Conservation (phyloP, 2,888 invertebrate species). For the Agelastica alni region DNA sequence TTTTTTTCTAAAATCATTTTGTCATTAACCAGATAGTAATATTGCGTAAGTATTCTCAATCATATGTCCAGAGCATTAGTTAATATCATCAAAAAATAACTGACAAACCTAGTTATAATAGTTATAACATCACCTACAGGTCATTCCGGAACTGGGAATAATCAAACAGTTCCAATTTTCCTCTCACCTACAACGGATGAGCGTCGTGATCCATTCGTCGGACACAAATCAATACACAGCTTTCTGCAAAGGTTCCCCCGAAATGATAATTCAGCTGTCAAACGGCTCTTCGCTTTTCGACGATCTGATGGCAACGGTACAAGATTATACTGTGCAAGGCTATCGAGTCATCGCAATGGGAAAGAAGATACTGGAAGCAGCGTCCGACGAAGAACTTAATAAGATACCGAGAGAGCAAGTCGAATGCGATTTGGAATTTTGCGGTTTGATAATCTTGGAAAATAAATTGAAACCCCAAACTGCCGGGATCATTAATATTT, state of each 20-base stretch:
- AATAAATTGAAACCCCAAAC: constrained; percentile 92
- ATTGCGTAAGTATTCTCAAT: too few species aligned
- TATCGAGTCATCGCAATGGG: constrained; percentile 90
- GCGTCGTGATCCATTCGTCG: constrained; percentile 75
- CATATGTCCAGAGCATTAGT: too few species aligned
- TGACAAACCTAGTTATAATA: too few species aligned
- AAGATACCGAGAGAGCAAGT: constrained; percentile 74
- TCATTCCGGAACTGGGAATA: constrained; percentile 57
- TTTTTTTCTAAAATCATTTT: too few species aligned
- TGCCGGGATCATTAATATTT: constrained; percentile 72
- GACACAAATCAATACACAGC: constrained; percentile 75
- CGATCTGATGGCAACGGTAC: constrained; percentile 73
- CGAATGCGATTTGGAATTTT: constrained; percentile 80
- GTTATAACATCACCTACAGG: too few species aligned
- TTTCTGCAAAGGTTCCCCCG: constrained; percentile 92
- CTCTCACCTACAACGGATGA: constrained; percentile 86
- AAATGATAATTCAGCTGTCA: constrained; percentile 82
- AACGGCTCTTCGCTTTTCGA: constrained; percentile 73
- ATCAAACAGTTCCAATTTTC: constrained; percentile 77
- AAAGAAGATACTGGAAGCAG: constrained; percentile 65
- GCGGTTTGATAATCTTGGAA: constrained; percentile 91
- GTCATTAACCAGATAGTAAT: too few species aligned
- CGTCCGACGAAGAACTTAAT: constrained; percentile 70
- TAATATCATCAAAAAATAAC: too few species aligned
- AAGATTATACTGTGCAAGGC: constrained; percentile 82